Evolutionary conservation across 2,113 vertebrate species (phyloP).

Genomic region (Muntiacus muntjak): DNA sequence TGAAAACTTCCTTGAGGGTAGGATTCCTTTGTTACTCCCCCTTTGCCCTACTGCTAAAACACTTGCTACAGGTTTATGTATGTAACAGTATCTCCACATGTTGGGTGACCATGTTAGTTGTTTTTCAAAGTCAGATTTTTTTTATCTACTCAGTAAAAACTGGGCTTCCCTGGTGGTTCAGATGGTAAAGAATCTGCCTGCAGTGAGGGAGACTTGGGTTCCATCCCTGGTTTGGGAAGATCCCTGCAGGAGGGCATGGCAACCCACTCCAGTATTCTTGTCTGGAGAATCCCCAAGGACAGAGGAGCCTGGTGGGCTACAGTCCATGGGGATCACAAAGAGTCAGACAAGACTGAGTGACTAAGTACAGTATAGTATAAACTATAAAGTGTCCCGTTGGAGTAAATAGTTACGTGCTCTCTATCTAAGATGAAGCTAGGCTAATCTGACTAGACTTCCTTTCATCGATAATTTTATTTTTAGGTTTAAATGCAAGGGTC

Average conservation of each 20-base stretch:
- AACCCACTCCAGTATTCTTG: neutral
- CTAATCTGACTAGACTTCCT: neutral
- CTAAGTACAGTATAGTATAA: neutral
- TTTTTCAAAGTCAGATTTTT: slow-evolving; percentile 8
- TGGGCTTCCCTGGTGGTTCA: neutral
- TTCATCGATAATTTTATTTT: slow-evolving; percentile 12
- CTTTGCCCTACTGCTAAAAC: neutral
- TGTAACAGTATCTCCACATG: neutral
- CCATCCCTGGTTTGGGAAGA: neutral
- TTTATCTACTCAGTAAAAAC: neutral
- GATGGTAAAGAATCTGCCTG: neutral
- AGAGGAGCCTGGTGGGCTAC: neutral
- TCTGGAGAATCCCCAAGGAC: neutral
- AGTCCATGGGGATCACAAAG: neutral
- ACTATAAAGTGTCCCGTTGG: neutral
- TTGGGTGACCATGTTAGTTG: neutral
- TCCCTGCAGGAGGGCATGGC: neutral
- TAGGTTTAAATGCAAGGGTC: slow-evolving; percentile 25
- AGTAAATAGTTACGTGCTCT: neutral
- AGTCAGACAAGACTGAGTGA: neutral
- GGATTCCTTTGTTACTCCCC: neutral
- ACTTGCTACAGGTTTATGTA: neutral
- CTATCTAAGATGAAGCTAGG: neutral
- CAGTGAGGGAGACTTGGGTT: neutral
- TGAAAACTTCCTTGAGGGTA: neutral